Base-by-base conservation (phyloP, 2,888 invertebrate genomes). In the Cephus sareptanus region DNA sequence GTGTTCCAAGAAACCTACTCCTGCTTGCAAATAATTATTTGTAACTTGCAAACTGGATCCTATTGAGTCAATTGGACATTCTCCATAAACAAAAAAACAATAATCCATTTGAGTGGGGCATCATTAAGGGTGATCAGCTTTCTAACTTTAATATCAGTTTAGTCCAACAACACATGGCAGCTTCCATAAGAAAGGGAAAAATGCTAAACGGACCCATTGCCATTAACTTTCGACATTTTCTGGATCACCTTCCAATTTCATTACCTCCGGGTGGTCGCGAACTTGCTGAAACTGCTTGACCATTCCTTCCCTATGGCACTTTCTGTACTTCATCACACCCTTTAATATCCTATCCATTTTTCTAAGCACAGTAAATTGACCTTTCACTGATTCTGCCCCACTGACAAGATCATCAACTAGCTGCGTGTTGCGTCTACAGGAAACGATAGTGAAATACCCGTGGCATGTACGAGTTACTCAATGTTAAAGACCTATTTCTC, bases 241-340 rank as follows among this genome's bases (percentile, higher is more conserved):
- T 56, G 23, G 56, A 56, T 1, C 56, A 23, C 9, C 23, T 56
- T 9, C 2, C 23, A 56, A 56, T 23, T 23, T 56, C 23, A 56
- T 56, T 93, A 97, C 97, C 93, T 94, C 94, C 34, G 98, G 98
- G 93, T 97, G 95, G 93, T 98, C 96, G 91, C 95, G 94, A 84
- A 98, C 97, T 94, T 95, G 93, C 92, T 96, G 93, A 92, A 98
- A 98, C 92, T 98, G 98, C 92, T 97, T 95, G 56, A 98, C 97
- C 97, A 98, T 97, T 88, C 94, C 95, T 80, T 95, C 95, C 83
- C 96, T 94, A 84, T 96, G 96, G 78, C 96, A 94, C 81, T 95
- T 94, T 80, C 98, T 94, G 92, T 98, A 98, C 88, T 95, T 94
- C 95, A 98, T 97, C 77, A 98, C 96, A 76, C 98, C 98, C 90